Evolutionary conservation across 2,797 vertebrate genomes (phyloP).

Genomic region (Arnoldichthys spilopterus): DNA sequence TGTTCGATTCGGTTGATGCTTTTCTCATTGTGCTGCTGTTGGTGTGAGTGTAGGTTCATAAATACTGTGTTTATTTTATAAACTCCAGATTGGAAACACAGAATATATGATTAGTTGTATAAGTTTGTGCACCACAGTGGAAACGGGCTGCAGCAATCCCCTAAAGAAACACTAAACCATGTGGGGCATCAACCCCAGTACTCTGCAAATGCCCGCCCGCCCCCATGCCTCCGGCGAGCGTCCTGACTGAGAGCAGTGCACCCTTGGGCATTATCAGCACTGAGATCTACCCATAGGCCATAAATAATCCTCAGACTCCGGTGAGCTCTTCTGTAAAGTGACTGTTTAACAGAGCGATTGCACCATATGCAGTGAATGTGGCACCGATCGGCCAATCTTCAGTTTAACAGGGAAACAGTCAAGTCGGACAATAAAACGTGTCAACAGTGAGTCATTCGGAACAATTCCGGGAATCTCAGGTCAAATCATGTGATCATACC

Average conservation of each 20-base stretch:
- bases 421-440: background rate
- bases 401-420: background rate
- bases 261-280: background rate
- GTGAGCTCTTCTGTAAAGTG: background rate
- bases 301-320: background rate
- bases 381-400: background rate
- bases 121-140: too few relatives aligned
- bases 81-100: too few relatives aligned
- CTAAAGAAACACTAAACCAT: too few relatives aligned
- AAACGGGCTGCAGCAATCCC: too few relatives aligned
- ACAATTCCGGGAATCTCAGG: constrained; percentile 1
- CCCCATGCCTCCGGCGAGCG: too few relatives aligned
- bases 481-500: background rate
- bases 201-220: too few relatives aligned
- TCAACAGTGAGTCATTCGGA: background rate
- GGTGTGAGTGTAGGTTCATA: too few relatives aligned
- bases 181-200: too few relatives aligned
- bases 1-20: too few relatives aligned
- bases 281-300: background rate
- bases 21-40: too few relatives aligned
- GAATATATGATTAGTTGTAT: too few relatives aligned
- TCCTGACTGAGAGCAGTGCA: background rate
- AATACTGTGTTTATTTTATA: too few relatives aligned
- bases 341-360: background rate
- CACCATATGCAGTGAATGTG: background rate